These are phyloP conservation scores for Spatulosminthurus flaviceps DNA, from an alignment of 2,888 invertebrate species.

Conservation along the genomic window DNA sequence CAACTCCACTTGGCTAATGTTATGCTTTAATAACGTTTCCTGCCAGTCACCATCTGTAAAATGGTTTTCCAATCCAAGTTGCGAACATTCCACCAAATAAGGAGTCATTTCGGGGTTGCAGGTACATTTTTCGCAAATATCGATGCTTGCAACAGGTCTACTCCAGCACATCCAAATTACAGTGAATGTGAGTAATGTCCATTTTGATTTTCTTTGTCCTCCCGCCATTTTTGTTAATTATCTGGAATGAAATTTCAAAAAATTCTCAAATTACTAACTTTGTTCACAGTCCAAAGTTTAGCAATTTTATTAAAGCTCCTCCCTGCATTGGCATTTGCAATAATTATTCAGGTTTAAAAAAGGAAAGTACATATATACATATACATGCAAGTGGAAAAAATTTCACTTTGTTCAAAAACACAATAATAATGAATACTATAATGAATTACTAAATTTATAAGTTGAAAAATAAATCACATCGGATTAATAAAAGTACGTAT, in stretches of 20 bases:
- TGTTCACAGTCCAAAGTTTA: too few relatives aligned
- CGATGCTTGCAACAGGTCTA: neutral
- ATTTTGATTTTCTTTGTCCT: neutral
- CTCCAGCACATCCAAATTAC: neutral
- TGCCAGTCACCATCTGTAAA: slow-evolving; percentile 32
- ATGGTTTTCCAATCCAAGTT: slow-evolving; percentile 8
- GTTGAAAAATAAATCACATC: too few relatives aligned
- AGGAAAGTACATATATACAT: too few relatives aligned
- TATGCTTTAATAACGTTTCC: slow-evolving; percentile 45
- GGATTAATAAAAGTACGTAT: too few relatives aligned
- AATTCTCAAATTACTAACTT: too few relatives aligned
- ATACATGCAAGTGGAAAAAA: too few relatives aligned
- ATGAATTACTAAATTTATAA: too few relatives aligned
- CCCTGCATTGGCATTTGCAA: too few relatives aligned
- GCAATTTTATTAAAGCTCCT: too few relatives aligned
- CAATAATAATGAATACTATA: too few relatives aligned
- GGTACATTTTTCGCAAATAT: slow-evolving; percentile 45
- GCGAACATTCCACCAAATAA: slow-evolving; percentile 39
- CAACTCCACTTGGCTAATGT: slow-evolving; percentile 32
- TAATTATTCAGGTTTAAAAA: too few relatives aligned
- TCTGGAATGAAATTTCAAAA: neutral
- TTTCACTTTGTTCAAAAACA: too few relatives aligned
- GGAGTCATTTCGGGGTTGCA: slow-evolving; percentile 36
- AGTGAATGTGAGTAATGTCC: neutral
- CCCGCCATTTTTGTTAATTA: neutral